Evolutionary conservation across 2,888 invertebrate genomes (phyloP).

Genomic region (Chouioia cunea): DNA sequence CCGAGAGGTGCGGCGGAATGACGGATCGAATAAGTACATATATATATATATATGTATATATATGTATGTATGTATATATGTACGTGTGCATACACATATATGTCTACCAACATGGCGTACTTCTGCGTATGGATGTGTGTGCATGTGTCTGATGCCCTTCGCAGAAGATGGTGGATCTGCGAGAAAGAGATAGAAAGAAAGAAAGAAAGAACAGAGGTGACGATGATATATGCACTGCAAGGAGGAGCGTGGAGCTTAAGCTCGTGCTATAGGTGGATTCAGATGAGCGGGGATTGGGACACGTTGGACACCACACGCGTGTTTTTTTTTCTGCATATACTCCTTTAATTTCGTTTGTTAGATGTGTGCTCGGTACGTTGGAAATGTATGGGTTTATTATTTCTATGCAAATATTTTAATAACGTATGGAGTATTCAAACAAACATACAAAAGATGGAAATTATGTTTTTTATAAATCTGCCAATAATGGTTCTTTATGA

Average conservation of each 20-base stretch:
- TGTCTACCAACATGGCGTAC: conserved; percentile 63
- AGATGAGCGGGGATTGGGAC: conserved; percentile 24
- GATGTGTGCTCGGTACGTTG: no score
- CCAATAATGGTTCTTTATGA: no score
- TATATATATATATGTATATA: conserved; percentile 40
- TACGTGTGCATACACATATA: no score
- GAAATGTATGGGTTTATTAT: no score
- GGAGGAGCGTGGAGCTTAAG: conserved; percentile 46
- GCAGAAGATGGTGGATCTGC: not conserved
- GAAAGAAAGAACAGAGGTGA: conserved; percentile 53
- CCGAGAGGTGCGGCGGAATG: conserved; percentile 36
- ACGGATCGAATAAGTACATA: conserved; percentile 44
- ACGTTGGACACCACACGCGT: not conserved
- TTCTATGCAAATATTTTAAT: no score
- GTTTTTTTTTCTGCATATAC: no score
- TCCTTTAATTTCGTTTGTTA: no score
- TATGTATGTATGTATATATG: conserved; percentile 24
- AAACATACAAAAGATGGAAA: no score
- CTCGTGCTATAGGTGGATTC: no score
- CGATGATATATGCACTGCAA: conserved; percentile 62
- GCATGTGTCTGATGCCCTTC: conserved; percentile 28
- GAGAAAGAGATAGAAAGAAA: conserved; percentile 50
- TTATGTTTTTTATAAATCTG: no score
- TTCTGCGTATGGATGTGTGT: no score
- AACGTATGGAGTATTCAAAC: no score